These are phyloP conservation scores for Drosophila limbata DNA, from an alignment of 2,888 invertebrate species.

Conservation along the genomic window DNA sequence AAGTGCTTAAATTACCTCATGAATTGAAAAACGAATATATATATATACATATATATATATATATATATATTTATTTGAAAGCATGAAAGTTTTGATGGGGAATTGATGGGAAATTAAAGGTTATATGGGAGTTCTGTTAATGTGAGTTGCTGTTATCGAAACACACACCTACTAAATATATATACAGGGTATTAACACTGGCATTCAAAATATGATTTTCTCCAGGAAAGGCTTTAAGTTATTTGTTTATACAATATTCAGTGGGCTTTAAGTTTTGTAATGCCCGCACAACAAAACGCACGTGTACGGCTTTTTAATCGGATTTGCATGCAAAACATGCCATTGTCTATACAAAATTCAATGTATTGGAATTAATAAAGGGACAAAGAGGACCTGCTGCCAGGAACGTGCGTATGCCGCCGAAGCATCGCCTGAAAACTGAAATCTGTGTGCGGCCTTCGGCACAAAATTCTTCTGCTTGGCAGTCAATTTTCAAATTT, in stretches of 20 bases:
- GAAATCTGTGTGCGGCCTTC: constrained; percentile 66
- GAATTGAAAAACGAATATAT: neutral
- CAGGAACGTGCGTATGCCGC: constrained; percentile 20
- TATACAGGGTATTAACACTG: neutral
- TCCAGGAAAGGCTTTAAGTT: constrained; percentile 18
- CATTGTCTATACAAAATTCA: constrained; percentile 72
- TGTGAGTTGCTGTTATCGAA: neutral
- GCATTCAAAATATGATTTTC: neutral
- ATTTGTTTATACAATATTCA: neutral
- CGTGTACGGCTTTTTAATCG: constrained; percentile 66
- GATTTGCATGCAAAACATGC: constrained; percentile 66
- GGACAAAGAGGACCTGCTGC: constrained; percentile 29
- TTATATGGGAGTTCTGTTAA: neutral
- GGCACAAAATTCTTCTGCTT: constrained; percentile 39
- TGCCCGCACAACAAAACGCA: constrained; percentile 19
- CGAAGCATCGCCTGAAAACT: constrained; percentile 41
- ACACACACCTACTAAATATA: neutral
- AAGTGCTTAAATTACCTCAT: neutral
- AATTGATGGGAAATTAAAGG: neutral
- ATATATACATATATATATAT: neutral
- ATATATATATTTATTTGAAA: neutral
- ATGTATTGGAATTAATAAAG: constrained; percentile 78
- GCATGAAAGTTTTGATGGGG: neutral
- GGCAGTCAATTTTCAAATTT: constrained; percentile 64
- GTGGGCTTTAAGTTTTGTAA: constrained; percentile 32